Percentiles rank a stretch among this genome's conserved stretches.
phyloP scores from a whole-genome alignment of 1,140 invertebrate species.

The Lordiphosa stackelbergi region DNA sequence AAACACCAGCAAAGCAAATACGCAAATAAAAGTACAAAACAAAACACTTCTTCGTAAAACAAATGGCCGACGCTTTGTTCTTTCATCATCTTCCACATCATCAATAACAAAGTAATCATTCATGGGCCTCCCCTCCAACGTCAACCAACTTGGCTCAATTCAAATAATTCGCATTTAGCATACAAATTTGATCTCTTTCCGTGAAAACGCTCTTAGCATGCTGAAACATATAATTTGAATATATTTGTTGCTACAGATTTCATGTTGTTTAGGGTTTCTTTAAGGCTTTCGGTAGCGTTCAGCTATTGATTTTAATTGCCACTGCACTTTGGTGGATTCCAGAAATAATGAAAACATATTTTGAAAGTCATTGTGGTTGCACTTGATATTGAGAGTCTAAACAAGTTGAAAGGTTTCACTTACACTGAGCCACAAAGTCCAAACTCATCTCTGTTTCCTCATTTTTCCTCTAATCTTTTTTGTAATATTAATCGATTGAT shows the following conservation, averaged over 20 bases:
- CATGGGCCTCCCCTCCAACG: not conserved
- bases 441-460: too few relatives aligned
- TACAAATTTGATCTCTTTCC: constrained; percentile 44
- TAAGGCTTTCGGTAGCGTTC: too few relatives aligned
- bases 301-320: too few relatives aligned
- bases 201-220: constrained; percentile 55
- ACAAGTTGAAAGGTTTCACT: too few relatives aligned
- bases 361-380: too few relatives aligned
- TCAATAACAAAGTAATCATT: constrained; percentile 32
- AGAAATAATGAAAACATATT: too few relatives aligned
- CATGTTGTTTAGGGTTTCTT: too few relatives aligned
- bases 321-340: too few relatives aligned
- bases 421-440: too few relatives aligned
- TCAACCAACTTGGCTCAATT: not conserved
- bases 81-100: constrained; percentile 51
- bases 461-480: too few relatives aligned
- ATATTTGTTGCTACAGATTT: constrained; percentile 16
- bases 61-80: constrained; percentile 55
- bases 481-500: too few relatives aligned
- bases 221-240: not conserved
- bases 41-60: constrained; percentile 44
- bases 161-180: constrained; percentile 29
- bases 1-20: constrained; percentile 7
- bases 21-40: constrained; percentile 15
- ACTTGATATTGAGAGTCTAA: too few relatives aligned